Percentiles rank a stretch among this genome's conserved stretches.
phyloP scores from a whole-genome alignment of 2,797 vertebrate genomes.

The Otus scops region DNA sequence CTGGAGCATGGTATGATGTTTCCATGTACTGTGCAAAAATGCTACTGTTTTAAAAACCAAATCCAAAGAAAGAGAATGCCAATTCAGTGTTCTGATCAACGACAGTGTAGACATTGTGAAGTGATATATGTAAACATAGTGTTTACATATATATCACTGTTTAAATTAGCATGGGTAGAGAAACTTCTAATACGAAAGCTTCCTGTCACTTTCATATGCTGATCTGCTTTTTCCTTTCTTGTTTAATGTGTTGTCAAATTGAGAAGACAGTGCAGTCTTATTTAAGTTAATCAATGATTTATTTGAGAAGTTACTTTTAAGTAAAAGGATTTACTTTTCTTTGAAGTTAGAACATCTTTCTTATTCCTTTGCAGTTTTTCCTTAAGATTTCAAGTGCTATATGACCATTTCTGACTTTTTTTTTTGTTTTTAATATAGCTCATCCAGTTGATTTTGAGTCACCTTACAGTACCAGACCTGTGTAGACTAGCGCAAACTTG shows the following conservation, averaged over 20 bases:
- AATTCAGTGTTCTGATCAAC: background rate
- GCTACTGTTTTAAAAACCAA: background rate
- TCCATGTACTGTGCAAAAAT: background rate
- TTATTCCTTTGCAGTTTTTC: background rate
- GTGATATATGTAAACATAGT: conserved; percentile 20
- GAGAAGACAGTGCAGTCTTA: background rate
- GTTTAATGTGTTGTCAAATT: background rate
- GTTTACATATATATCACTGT: conserved; percentile 42
- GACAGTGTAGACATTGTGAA: conserved; percentile 1
- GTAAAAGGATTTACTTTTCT: background rate
- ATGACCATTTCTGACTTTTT: conserved; percentile 26
- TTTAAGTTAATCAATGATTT: conserved; percentile 30
- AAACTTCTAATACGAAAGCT: conserved; percentile 11
- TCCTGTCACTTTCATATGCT: conserved; percentile 1
- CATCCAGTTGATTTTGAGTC: conserved; percentile 96
- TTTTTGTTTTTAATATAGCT: conserved; percentile 80
- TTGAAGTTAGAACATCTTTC: background rate
- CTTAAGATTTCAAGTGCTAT: background rate
- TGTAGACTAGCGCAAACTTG: conserved; percentile 96
- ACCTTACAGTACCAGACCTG: conserved; percentile 94
- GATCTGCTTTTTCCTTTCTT: conserved; percentile 4
- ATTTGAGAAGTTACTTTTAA: background rate
- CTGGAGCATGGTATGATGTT: background rate
- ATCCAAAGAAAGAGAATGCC: background rate
- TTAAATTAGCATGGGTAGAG: conserved; percentile 29